Evolutionary conservation across 2,113 vertebrate genomes (phyloP).

Genomic region (Oxygymnocypris stewartii): DNA sequence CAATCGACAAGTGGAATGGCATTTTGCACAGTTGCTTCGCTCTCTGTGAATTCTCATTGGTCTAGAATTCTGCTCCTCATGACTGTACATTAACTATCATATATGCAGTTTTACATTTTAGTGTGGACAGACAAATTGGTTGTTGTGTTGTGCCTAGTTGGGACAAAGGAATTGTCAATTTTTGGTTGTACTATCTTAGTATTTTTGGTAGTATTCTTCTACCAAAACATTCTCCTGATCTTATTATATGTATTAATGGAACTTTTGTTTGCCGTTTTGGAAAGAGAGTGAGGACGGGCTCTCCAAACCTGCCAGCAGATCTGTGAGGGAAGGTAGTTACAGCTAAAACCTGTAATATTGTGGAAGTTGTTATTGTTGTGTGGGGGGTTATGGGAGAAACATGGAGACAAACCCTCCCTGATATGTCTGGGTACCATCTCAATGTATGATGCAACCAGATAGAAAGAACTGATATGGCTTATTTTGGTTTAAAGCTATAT

Average conservation of each 20-base stretch:
- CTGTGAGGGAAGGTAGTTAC: background rate
- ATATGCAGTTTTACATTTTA: background rate
- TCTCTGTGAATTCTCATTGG: background rate
- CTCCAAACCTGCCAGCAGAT: background rate
- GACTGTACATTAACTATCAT: background rate
- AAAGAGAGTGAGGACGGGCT: background rate
- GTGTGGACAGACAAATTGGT: background rate
- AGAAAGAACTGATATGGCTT: conserved; percentile 18
- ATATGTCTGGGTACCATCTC: conserved; percentile 31
- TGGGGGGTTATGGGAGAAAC: background rate
- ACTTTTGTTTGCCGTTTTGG: background rate
- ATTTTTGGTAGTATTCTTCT: background rate
- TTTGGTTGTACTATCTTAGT: background rate
- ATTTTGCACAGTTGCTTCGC: background rate
- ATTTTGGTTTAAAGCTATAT: background rate
- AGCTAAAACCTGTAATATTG: conserved; percentile 3
- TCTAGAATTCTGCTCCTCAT: background rate
- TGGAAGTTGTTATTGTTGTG: conserved; percentile 33
- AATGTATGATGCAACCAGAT: conserved; percentile 36
- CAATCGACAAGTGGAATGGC: too few species aligned
- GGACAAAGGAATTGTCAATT: background rate
- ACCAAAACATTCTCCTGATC: background rate
- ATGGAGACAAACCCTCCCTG: conserved; percentile 25
- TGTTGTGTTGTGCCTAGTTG: background rate
- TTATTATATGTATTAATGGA: background rate